These are phyloP conservation scores for Proales similis DNA, from an alignment of 1,140 invertebrate genomes.

Conservation along the genomic window DNA sequence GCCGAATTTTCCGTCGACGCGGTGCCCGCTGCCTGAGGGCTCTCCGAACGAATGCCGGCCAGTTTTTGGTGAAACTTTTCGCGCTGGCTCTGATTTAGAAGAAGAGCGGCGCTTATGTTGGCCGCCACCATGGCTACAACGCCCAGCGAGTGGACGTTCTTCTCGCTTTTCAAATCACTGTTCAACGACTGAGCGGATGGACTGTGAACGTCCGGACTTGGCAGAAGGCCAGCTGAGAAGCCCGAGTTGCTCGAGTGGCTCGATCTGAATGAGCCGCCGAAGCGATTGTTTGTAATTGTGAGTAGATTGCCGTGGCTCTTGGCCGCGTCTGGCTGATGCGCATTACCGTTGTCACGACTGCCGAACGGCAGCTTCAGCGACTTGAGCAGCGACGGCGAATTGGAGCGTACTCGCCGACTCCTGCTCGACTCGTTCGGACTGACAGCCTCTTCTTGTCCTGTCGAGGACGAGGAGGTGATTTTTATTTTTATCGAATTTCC, in stretches of 20 bases:
- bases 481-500: too few species aligned
- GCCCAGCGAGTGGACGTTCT: conserved; percentile 8
- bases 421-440: not conserved
- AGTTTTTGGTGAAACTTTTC: too few species aligned
- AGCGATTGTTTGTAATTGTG: not conserved
- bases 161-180: not conserved
- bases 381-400: not conserved
- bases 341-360: not conserved
- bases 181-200: not conserved
- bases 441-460: too few species aligned
- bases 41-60: too few species aligned
- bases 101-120: not conserved
- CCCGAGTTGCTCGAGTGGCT: conserved; percentile 6
- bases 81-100: conserved; percentile 1
- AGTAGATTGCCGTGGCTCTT: not conserved
- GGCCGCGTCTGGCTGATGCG: not conserved
- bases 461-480: too few species aligned
- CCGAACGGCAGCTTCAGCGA: not conserved
- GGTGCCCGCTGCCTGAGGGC: too few species aligned
- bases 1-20: too few species aligned
- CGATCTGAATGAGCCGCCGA: too few species aligned
- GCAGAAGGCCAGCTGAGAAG: conserved; percentile 17
- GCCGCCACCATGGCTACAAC: conserved; percentile 8
- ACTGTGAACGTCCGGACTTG: conserved; percentile 15
- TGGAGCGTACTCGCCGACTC: not conserved